Evolutionary conservation across 1,140 invertebrate species (phyloP).

Genomic region (Theocolax elegans): DNA sequence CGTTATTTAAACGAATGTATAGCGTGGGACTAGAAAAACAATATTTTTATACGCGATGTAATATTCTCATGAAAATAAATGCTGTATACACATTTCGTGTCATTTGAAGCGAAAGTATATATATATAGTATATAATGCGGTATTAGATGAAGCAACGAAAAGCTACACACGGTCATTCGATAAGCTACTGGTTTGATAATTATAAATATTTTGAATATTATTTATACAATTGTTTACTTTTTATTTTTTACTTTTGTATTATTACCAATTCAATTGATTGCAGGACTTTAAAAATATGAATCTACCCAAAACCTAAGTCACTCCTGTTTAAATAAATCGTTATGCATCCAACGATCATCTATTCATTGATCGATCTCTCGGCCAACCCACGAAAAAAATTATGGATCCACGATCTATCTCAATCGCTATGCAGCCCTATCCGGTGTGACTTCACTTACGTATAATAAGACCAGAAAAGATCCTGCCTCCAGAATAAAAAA

Average conservation of each 20-base stretch:
- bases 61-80: not conserved
- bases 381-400: not conserved
- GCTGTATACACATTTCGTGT: not conserved
- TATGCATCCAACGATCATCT: too few relatives aligned
- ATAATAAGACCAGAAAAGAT: not conserved
- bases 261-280: too few relatives aligned
- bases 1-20: conserved; percentile 23
- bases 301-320: too few relatives aligned
- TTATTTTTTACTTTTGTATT: too few relatives aligned
- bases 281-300: too few relatives aligned
- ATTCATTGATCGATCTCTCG: too few relatives aligned
- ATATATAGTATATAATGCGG: not conserved
- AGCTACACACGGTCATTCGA: not conserved
- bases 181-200: too few relatives aligned
- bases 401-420: not conserved
- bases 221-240: too few relatives aligned
- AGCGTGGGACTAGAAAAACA: conserved; percentile 1
- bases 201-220: too few relatives aligned
- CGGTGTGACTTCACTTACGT: not conserved
- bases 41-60: not conserved
- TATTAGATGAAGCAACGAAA: not conserved
- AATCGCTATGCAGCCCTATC: conserved; percentile 8
- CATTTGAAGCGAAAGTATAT: not conserved
- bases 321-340: too few relatives aligned
- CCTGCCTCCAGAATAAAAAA: not conserved